These are phyloP conservation scores for Mesocricetus auratus DNA, from an alignment of 2,113 vertebrate genomes.

Conservation along the genomic window DNA sequence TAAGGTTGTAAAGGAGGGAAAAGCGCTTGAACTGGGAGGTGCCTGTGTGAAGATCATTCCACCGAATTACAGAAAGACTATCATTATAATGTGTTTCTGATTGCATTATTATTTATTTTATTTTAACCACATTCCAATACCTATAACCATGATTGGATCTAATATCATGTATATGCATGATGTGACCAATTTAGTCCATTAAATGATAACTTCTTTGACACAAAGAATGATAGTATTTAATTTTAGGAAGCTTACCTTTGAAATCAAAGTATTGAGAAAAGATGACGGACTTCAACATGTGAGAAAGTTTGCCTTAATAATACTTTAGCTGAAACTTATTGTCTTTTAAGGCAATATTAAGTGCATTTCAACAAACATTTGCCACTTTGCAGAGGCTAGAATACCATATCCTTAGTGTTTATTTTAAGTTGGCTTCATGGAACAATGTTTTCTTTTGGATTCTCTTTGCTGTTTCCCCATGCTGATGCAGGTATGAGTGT, in stretches of 20 bases:
- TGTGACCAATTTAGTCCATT: background rate
- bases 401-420: background rate
- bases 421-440: background rate
- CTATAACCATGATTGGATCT: background rate
- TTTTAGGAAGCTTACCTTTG: background rate
- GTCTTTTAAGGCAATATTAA: constrained; percentile 43
- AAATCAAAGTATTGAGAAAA: constrained; percentile 6
- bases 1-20: background rate
- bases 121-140: background rate
- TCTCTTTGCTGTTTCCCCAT: background rate
- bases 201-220: background rate
- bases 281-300: background rate
- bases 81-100: background rate
- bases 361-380: constrained; percentile 18
- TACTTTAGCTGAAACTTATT: constrained; percentile 23
- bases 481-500: background rate
- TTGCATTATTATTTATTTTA: background rate
- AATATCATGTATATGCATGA: background rate
- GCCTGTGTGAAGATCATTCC: background rate
- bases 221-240: background rate
- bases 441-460: background rate
- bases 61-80: background rate
- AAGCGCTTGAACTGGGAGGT: background rate
- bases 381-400: background rate
- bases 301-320: background rate